Conservation (phyloP, 2,797 vertebrate genomes). For the Chanos chanos region DNA sequence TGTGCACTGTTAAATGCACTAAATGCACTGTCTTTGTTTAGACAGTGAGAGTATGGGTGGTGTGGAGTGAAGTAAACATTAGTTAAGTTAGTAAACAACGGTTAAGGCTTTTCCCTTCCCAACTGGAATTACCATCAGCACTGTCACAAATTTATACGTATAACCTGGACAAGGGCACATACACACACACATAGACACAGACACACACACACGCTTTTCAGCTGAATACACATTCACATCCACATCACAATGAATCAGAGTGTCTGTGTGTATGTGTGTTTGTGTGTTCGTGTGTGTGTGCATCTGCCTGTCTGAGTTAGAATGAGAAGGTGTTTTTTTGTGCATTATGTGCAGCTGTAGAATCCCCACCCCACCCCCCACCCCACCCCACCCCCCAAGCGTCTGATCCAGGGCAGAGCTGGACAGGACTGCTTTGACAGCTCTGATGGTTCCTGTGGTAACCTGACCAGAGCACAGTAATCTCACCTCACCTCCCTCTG, state of each 20-base stretch:
- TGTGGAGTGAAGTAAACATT: too few relatives aligned
- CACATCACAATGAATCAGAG: not conserved
- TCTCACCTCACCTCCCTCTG: slow-evolving; percentile 67
- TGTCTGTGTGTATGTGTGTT: not conserved
- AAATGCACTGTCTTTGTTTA: too few relatives aligned
- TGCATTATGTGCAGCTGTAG: slow-evolving; percentile 45
- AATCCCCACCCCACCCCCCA: slow-evolving; percentile 27
- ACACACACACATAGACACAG: not conserved
- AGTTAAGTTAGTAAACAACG: too few relatives aligned
- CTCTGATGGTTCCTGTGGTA: slow-evolving; percentile 74
- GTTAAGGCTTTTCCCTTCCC: too few relatives aligned
- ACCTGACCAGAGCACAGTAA: slow-evolving; percentile 70
- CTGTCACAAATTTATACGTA: too few relatives aligned
- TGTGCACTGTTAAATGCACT: slow-evolving; percentile 6
- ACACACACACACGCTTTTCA: not conserved
- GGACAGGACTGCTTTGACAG: slow-evolving; percentile 64
- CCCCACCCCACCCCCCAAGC: not conserved
- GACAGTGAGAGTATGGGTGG: too few relatives aligned
- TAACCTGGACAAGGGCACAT: too few relatives aligned
- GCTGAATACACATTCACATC: too few relatives aligned
- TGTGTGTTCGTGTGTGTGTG: not conserved
- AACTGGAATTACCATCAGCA: too few relatives aligned
- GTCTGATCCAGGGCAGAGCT: slow-evolving; percentile 42
- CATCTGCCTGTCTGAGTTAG: not conserved
- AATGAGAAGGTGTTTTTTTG: too few relatives aligned